Evolutionary conservation across 2,113 vertebrate species (phyloP).

Genomic region (Oplegnathus fasciatus): DNA sequence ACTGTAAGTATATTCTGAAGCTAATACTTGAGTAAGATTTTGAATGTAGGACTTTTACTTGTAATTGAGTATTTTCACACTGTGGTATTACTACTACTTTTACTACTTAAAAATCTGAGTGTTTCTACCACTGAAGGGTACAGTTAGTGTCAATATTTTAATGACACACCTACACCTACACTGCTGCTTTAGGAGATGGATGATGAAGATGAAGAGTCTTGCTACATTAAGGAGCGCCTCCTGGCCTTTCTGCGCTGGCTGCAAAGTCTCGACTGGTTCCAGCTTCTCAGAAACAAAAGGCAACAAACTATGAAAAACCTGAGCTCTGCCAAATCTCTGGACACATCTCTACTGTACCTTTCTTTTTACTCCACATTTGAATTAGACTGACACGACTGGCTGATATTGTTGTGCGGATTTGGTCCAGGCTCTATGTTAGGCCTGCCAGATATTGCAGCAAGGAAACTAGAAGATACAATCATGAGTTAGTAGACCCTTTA

Average conservation of each 20-base stretch:
- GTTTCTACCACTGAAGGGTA: no score
- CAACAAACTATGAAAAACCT: slow-evolving; percentile 80
- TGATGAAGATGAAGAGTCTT: slow-evolving; percentile 82
- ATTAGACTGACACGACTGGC: not conserved
- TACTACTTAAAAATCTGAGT: no score
- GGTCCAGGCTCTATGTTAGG: not conserved
- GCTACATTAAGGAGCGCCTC: slow-evolving; percentile 84
- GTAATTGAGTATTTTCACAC: no score
- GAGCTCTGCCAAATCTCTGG: slow-evolving; percentile 72
- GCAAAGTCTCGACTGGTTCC: slow-evolving; percentile 76
- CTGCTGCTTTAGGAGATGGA: slow-evolving; percentile 70
- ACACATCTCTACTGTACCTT: not conserved
- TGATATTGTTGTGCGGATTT: not conserved
- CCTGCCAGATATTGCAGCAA: no score
- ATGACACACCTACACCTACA: slow-evolving; percentile 24
- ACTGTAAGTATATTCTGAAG: no score
- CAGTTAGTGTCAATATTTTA: not conserved
- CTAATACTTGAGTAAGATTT: no score
- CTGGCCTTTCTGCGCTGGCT: slow-evolving; percentile 87
- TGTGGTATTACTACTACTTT: no score
- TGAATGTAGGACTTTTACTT: no score
- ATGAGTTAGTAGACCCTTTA: not conserved
- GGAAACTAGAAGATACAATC: not conserved
- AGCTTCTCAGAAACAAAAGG: slow-evolving; percentile 87
- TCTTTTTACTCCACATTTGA: not conserved